Base-by-base conservation (phyloP, 2,113 vertebrate species). In the Hippocampus zosterae region DNA sequence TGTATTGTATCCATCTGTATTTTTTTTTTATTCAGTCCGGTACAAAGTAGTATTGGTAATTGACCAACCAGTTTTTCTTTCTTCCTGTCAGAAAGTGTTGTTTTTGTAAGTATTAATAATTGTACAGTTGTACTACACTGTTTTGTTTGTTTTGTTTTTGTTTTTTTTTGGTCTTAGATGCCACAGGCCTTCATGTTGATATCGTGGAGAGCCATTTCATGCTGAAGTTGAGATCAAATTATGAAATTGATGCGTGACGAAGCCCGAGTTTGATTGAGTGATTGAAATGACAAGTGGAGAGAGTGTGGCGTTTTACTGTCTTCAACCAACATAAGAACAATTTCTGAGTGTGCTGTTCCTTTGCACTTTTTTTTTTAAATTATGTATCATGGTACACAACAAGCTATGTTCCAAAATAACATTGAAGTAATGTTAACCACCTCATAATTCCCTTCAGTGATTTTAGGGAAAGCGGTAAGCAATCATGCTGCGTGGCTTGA, bases 351-450 rank as follows among this genome's bases (percentile, higher is more conserved):
- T 88, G 81, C 87, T 86, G 78, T 85, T 87, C 63, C 61, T 90
- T 87, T 88, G 84, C 87, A 89, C 86, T 86, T 87, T 78, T 80
- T 76, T 55, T 73, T 87, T 78, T 81, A 74, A n/a, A 18, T 9
- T 46, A 67, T 80, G 68, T 75, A 82, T 84, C 80, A 67, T 75
- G 77, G 70, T 84, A 85, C 82, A 81, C 68, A 74, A 74, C 72
- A 75, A 80, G 84, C 78, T 86, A 82, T 84, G 76, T 81, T 83
- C 88, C 84, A 84, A 86, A 84, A 87, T 84, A 87, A 87, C 82
- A 83, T 78, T 71, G 37, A 27, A 74, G 67, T 73, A 70, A 80
- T 85, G 84, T 87, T 81, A 84, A 81, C 73, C 73, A 76, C 75
- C 71, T 85, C 77, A 77, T 81, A 72, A 65, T 82, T 82, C 73